A percentile compares a stretch with the other conserved stretches of the same genome.
Conservation (phyloP, 2,888 invertebrate genomes). For the Megamerina dolium region DNA sequence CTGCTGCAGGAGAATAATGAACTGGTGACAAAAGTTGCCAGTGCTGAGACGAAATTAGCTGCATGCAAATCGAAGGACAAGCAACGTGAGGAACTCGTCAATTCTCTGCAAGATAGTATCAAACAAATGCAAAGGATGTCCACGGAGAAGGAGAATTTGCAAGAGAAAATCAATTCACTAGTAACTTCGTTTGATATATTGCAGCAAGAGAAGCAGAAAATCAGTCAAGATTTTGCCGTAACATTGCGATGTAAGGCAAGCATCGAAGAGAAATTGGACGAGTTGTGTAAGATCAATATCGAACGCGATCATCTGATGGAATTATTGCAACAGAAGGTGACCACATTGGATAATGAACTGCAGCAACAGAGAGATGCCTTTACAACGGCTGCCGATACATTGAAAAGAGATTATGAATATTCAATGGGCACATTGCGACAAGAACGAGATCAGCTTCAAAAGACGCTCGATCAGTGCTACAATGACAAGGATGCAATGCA, state of each 20-base stretch:
- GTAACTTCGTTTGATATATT: constrained; percentile 11
- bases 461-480: constrained; percentile 16
- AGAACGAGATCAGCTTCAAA: constrained; percentile 11
- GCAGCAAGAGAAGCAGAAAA: constrained; percentile 20
- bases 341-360: no score
- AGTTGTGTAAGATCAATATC: not conserved
- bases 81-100: constrained; percentile 9
- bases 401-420: not conserved
- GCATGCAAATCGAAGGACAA: constrained; percentile 11
- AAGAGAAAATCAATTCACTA: constrained; percentile 12
- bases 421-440: constrained; percentile 3
- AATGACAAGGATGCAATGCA: no score
- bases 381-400: no score
- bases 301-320: not conserved
- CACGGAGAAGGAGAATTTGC: constrained; percentile 10
- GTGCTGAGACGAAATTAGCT: constrained; percentile 14
- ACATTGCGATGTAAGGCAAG: no score
- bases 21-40: constrained; percentile 10
- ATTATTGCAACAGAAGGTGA: no score
- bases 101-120: constrained; percentile 12
- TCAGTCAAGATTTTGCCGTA: no score
- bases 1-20: constrained; percentile 3
- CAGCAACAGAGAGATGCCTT: no score
- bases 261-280: not conserved
- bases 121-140: constrained; percentile 6